Evolutionary conservation across 2,797 vertebrate genomes (phyloP).

Genomic region (Hozukius guyotensis): DNA sequence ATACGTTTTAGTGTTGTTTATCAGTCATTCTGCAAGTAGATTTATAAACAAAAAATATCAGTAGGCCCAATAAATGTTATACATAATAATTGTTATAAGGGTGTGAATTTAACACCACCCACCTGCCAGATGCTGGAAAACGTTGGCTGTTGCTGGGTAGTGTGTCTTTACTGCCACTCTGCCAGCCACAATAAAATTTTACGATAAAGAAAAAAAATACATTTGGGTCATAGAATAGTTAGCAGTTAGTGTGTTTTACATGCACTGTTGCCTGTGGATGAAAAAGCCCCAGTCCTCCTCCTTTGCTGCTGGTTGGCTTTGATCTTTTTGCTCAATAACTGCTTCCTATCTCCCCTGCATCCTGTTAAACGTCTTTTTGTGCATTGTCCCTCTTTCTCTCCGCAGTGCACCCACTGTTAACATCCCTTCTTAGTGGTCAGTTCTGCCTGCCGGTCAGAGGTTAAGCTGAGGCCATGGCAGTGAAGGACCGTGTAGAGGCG

Average conservation of each 20-base stretch:
- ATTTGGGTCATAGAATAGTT: background rate
- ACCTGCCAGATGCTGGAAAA: background rate
- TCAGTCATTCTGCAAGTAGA: background rate
- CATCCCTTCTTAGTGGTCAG: conserved; percentile 62
- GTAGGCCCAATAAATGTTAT: background rate
- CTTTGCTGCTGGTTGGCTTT: background rate
- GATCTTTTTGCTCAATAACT: background rate
- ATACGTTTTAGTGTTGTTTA: background rate
- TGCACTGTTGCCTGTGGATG: background rate
- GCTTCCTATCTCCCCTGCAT: background rate
- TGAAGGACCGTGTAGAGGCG: conserved; percentile 95
- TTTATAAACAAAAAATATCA: background rate
- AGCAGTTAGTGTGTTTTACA: background rate
- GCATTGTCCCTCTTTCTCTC: background rate
- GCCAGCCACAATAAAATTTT: background rate
- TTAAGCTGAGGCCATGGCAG: conserved; percentile 86
- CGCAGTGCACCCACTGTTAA: conserved; percentile 47
- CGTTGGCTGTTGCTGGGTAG: background rate
- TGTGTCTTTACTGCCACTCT: background rate
- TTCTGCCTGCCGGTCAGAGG: conserved; percentile 65
- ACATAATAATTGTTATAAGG: background rate
- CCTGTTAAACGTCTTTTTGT: background rate
- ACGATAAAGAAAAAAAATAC: background rate
- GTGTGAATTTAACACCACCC: background rate
- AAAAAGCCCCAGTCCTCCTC: background rate